Base-by-base conservation (phyloP, 1,140 invertebrate species). In the Neodiprion fabricii region DNA sequence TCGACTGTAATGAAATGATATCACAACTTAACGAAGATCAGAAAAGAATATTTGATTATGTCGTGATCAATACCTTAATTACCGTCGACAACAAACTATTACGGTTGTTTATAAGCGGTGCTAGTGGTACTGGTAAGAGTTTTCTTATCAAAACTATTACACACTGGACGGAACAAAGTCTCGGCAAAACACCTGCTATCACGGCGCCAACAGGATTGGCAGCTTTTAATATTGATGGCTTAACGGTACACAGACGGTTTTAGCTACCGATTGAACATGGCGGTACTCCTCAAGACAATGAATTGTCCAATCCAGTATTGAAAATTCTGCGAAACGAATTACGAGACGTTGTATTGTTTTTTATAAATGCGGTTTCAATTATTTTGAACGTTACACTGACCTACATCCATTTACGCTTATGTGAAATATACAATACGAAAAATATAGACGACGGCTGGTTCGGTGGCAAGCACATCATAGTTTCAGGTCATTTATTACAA, bases 291-390 rank as follows among this genome's bases (percentile, higher is more conserved):
- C 71, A 79, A 53, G 79, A 78, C 50, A 76, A 23, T 66, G 71
- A 74, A 70, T 69, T 80, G 48, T 78, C 76, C 61, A 76, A 82
- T 72, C 48, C 72, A 66, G 74, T 72, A 50, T 69, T 82, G 11
- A 75, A 80, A 73, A 73, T 71, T 67, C 40, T 80, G 49, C 61
- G 80, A 71, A 40, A 68, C 14, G 69, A 78, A 48, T 23, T 83
- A 23, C 17, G 75, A 75, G 77, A 83, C 53, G 77, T 82, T 68
- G 77, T 72, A 70, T 75, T 84, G 68, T 79, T 85, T 14, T 75
- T 76, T 12, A 79, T 77, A 28, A 76, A 81, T 75, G 79, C 79
- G 73, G 49, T 78, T 28, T 83, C 82, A n/a, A 84, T 84, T 81
- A 78, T 83, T 72, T 83, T 78, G 9, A 82, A 80, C 74, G 23